Conservation (phyloP, 2,797 vertebrate species). For the Chaetophractus vellerosus region DNA sequence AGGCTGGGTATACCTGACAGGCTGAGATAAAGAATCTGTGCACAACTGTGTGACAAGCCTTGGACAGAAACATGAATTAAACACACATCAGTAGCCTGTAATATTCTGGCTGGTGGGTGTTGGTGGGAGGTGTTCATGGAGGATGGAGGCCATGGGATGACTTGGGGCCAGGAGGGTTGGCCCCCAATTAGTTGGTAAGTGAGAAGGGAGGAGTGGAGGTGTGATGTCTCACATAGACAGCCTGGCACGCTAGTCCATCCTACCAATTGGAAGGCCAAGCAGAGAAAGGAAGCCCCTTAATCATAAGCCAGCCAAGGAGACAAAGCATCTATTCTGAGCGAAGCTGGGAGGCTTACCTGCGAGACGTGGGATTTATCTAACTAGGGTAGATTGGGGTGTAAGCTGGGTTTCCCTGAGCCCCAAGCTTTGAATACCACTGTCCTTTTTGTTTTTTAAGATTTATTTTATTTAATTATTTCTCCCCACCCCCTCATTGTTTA, state of each 20-base stretch:
- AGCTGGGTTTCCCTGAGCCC: background rate
- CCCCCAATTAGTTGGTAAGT: background rate
- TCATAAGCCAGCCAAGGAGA: background rate
- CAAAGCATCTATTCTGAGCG: background rate
- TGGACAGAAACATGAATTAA: background rate
- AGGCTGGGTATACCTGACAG: background rate
- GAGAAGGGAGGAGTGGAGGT: background rate
- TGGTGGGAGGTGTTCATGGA: background rate
- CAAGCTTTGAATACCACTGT: background rate
- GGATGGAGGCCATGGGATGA: background rate
- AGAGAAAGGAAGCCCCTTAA: background rate
- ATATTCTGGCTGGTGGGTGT: background rate
- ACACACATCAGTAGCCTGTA: background rate
- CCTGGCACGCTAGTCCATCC: background rate
- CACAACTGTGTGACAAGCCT: background rate
- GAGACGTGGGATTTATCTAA: background rate
- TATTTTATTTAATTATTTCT: too few species aligned
- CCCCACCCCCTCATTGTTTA: too few species aligned
- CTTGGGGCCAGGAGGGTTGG: background rate
- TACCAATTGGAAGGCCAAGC: background rate
- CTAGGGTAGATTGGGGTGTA: background rate
- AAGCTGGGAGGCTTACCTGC: background rate
- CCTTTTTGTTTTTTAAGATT: background rate
- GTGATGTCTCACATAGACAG: background rate
- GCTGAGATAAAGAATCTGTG: background rate